Evolutionary conservation across 2,113 vertebrate species (phyloP).

Genomic region (Epinephelus fuscoguttatus): DNA sequence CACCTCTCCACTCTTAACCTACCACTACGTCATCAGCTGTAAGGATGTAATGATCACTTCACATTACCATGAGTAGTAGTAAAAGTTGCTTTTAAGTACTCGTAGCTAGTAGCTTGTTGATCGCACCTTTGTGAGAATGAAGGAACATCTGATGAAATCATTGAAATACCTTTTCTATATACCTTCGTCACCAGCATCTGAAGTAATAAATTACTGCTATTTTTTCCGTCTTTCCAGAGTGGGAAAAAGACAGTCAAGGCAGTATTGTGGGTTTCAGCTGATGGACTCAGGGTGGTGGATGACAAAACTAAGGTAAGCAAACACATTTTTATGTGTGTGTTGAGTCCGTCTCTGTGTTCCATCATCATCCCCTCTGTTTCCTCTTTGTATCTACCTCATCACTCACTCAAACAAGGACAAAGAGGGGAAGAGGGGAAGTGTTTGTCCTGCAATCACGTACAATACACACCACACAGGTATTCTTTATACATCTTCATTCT

Average conservation of each 20-base stretch:
- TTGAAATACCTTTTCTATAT: not conserved
- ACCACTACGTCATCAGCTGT: conserved; percentile 11
- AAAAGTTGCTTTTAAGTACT: conserved; percentile 3
- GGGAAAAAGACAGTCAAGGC: conserved; percentile 94
- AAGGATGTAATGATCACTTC: conserved; percentile 24
- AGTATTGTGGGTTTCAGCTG: conserved; percentile 93
- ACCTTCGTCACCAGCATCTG: not conserved
- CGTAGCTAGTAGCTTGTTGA: conserved; percentile 7
- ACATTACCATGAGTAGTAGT: not conserved
- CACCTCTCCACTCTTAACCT: conserved; percentile 3
- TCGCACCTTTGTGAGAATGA: not conserved
- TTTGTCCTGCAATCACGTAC: not conserved
- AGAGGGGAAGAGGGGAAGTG: too few relatives aligned
- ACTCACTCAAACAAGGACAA: not conserved
- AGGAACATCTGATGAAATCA: not conserved
- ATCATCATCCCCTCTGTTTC: not conserved
- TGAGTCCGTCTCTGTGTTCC: not conserved
- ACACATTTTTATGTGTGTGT: not conserved
- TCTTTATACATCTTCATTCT: not conserved
- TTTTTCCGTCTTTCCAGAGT: conserved; percentile 81
- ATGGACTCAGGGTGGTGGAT: conserved; percentile 93
- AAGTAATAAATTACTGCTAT: not conserved
- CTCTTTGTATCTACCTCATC: not conserved
- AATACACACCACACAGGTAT: not conserved
- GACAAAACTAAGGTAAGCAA: conserved; percentile 93